These are phyloP conservation scores for Metellina segmentata DNA, from an alignment of 2,888 invertebrate genomes.

Conservation along the genomic window DNA sequence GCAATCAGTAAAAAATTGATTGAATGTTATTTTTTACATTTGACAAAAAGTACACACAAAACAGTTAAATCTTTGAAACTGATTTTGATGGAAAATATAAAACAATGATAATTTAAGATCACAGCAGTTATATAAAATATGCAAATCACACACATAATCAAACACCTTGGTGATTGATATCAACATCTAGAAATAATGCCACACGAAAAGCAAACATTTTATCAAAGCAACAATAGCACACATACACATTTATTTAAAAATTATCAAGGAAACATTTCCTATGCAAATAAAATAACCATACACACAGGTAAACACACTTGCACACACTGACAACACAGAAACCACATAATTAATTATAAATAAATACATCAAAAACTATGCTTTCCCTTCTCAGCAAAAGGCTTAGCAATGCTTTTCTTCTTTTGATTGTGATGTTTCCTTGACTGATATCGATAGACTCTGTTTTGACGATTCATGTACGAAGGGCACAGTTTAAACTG, in stretches of 20 bases:
- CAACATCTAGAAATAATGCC: slow-evolving; percentile 23
- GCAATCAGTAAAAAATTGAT: slow-evolving; percentile 21
- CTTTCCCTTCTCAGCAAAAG: slow-evolving; percentile 67
- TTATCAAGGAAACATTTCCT: slow-evolving; percentile 24
- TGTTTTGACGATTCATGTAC: slow-evolving; percentile 77
- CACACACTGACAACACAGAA: background rate
- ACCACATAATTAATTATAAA: slow-evolving; percentile 38
- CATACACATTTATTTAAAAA: slow-evolving; percentile 21
- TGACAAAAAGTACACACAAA: background rate
- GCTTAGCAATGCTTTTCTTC: slow-evolving; percentile 66
- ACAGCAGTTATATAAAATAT: slow-evolving; percentile 42
- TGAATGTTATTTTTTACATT: background rate
- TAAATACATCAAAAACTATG: slow-evolving; percentile 68
- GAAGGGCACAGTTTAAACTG: slow-evolving; percentile 74
- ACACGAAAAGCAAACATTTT: slow-evolving; percentile 9
- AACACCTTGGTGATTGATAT: slow-evolving; percentile 36
- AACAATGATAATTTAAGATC: slow-evolving; percentile 52
- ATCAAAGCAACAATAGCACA: background rate
- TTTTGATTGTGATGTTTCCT: slow-evolving; percentile 69
- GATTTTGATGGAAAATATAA: slow-evolving; percentile 18
- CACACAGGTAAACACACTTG: slow-evolving; percentile 27
- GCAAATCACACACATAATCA: slow-evolving; percentile 13
- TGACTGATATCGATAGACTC: slow-evolving; percentile 73
- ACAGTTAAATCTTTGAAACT: background rate
- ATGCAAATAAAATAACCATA: slow-evolving; percentile 20